These are phyloP conservation scores for Pipistrellus pygmaeus DNA, from an alignment of 2,797 vertebrate genomes.

Conservation along the genomic window DNA sequence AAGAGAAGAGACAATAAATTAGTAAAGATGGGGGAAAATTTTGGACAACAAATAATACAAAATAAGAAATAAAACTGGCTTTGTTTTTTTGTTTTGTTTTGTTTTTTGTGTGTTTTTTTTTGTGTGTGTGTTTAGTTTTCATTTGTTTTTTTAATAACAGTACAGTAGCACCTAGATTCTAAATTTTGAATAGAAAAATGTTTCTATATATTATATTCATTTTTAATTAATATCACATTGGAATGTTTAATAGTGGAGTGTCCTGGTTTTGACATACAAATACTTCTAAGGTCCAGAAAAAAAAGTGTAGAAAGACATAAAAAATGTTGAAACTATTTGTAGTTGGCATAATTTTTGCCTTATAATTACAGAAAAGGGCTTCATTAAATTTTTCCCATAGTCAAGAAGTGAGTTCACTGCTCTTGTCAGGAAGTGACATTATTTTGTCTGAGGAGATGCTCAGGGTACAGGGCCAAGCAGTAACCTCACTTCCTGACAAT, in stretches of 20 bases:
- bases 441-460: not conserved
- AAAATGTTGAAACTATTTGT: not conserved
- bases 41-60: not conserved
- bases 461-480: not conserved
- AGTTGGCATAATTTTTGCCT: not conserved
- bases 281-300: not conserved
- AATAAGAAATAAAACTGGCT: not conserved
- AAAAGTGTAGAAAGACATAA: not conserved
- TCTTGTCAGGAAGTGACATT: not conserved
- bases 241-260: not conserved
- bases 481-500: not conserved
- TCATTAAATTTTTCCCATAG: not conserved
- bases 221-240: constrained; percentile 14
- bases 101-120: not conserved
- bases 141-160: not conserved
- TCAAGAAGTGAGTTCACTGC: not conserved
- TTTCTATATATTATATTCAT: not conserved
- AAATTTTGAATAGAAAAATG: constrained; percentile 28
- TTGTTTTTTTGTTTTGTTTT: not conserved
- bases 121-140: not conserved
- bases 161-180: not conserved
- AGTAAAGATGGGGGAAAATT: not conserved
- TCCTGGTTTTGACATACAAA: not conserved
- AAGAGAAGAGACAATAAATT: not conserved
- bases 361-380: not conserved